phyloP scores from a whole-genome alignment of 2,113 vertebrate genomes.

The Gavia stellata region DNA sequence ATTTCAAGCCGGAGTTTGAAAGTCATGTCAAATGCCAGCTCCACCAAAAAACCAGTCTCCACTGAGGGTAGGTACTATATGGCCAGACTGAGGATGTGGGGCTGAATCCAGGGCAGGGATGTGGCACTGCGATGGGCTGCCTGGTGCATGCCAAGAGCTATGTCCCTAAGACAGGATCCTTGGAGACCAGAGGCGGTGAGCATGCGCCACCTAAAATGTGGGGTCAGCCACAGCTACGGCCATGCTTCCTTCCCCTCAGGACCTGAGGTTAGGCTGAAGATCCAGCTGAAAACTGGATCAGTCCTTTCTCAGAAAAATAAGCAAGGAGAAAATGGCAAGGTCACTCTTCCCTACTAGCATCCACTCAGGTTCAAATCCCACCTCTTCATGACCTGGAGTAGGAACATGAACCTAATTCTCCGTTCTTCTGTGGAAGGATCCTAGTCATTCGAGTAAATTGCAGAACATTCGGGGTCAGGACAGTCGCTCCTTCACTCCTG shows the following conservation, averaged over 20 bases:
- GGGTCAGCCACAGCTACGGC: fast-evolving
- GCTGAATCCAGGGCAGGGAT: not conserved
- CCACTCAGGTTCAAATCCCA: not conserved
- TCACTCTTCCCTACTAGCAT: not conserved
- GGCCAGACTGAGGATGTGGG: not conserved
- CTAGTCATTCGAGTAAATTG: not conserved
- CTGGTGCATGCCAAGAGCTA: not conserved
- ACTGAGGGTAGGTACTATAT: not conserved
- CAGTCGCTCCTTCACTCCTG: not conserved
- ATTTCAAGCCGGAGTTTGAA: not conserved
- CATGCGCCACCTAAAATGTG: not conserved
- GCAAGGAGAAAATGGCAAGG: not conserved
- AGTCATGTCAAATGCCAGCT: not conserved
- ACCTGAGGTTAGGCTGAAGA: not conserved
- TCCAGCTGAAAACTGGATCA: not conserved
- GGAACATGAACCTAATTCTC: not conserved
- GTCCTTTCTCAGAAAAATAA: not conserved
- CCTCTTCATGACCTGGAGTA: not conserved
- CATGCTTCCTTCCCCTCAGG: not conserved
- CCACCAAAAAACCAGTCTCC: not conserved
- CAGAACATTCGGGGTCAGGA: not conserved
- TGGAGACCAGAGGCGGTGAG: not conserved
- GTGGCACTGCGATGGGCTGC: not conserved
- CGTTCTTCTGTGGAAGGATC: not conserved
- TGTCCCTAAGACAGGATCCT: not conserved